Base-by-base conservation (phyloP, 2,113 vertebrate species). In the Misgurnus anguillicaudatus region DNA sequence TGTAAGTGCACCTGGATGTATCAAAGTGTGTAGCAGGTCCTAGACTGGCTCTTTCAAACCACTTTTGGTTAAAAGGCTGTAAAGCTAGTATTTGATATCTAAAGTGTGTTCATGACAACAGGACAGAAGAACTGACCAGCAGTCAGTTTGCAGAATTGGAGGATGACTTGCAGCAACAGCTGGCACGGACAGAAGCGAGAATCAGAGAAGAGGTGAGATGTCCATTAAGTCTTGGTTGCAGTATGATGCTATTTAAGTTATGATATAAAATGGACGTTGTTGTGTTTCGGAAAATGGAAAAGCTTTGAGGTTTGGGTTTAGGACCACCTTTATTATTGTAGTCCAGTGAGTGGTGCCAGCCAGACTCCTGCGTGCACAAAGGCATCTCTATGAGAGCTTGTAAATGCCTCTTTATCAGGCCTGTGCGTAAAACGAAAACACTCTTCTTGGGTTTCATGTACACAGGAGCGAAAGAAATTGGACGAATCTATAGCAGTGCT, bases 101-200 rank as follows among this genome's bases (percentile, higher is more conserved):
- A 11, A 13, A 77, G 70, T 47, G 45, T 39, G 16, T 74, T 60
- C 8, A 47, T 73, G 11, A 17, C 65, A 75, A 81, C 86, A 94
- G 94, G 84, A 86, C 87, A 0, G 92, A 93, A 74, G 93, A 91
- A 65, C 84, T 88, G 76, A 90, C 89, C 62, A 86, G 75, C 38
- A 86, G 82, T 79, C 92, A 90, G 73, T 82, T 92, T 80, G 58
- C 84, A 21, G 92, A 94, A 45, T 68, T 94, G 74, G 94, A 94
- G 68, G 93, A 94, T 0, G 90, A 94, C 51, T 71, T 93, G 31
- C 90, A 93, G 77, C 86, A 88, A 66, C 94, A 93, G 47, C 85
- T 94, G 0, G 42, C 58, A 4, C 84, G 61, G 45, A 41, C 87
- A 17, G 93, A 94, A 86, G 58, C 83, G 66, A 83, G 87, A 65